Conservation (phyloP, 2,888 invertebrate genomes). For the Muscina levida region DNA sequence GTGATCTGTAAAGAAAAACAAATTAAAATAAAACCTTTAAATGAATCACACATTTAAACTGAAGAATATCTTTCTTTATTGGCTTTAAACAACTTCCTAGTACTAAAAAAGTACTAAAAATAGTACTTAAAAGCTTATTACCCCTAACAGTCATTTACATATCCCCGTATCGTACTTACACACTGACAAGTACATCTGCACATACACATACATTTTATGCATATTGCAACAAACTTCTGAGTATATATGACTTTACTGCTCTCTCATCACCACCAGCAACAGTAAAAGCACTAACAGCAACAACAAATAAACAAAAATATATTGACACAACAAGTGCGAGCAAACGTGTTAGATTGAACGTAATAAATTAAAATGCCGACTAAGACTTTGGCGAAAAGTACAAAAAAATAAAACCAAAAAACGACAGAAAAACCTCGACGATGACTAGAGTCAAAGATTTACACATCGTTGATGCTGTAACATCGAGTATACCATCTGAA, state of each 20-base stretch:
- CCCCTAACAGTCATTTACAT: too few relatives aligned
- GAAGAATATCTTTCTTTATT: too few relatives aligned
- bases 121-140: too few relatives aligned
- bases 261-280: not conserved
- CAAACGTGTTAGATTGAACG: constrained; percentile 78
- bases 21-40: too few relatives aligned
- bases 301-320: constrained; percentile 48
- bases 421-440: constrained; percentile 65
- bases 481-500: too few relatives aligned
- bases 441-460: not conserved
- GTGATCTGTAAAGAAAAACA: too few relatives aligned
- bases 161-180: too few relatives aligned
- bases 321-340: constrained; percentile 76
- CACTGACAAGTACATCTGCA: not conserved
- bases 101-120: too few relatives aligned
- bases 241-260: not conserved
- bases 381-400: constrained; percentile 66
- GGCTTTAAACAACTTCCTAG: too few relatives aligned
- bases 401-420: constrained; percentile 13
- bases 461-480: constrained; percentile 8
- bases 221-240: not conserved
- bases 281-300: constrained; percentile 11
- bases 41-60: too few relatives aligned
- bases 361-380: constrained; percentile 78
- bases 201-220: not conserved